These are phyloP conservation scores for Synanthedon andrenaeformis DNA, from an alignment of 2,888 invertebrate species.

Conservation along the genomic window DNA sequence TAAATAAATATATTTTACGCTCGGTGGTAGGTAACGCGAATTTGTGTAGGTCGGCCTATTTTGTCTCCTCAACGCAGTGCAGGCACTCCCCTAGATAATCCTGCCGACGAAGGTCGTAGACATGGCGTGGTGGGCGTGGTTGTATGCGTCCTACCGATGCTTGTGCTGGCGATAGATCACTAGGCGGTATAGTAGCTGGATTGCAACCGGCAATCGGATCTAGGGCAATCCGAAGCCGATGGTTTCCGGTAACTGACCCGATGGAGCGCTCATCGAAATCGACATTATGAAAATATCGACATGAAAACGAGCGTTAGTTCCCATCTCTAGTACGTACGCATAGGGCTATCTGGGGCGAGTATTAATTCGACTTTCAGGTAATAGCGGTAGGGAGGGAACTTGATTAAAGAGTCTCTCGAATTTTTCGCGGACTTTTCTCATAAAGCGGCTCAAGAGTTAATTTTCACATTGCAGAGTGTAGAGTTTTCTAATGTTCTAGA, in stretches of 20 bases:
- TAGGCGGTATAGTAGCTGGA: no score
- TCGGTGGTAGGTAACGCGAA: no score
- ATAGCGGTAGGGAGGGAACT: slow-evolving; percentile 20
- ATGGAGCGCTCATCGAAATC: background rate
- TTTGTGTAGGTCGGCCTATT: no score
- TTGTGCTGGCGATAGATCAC: no score
- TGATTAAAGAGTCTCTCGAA: slow-evolving; percentile 43
- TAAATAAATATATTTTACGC: no score
- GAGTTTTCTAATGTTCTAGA: background rate
- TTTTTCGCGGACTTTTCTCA: slow-evolving; percentile 32
- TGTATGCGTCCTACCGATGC: no score
- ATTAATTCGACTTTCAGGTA: slow-evolving; percentile 39
- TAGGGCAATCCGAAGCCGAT: no score
- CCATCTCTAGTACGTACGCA: background rate
- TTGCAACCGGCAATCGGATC: no score
- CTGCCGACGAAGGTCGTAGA: no score
- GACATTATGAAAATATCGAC: slow-evolving; percentile 9
- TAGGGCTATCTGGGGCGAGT: slow-evolving; percentile 23
- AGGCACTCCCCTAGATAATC: background rate
- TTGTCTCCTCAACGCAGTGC: no score
- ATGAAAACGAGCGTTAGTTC: background rate
- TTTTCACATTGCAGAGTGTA: background rate
- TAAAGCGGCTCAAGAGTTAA: slow-evolving; percentile 5
- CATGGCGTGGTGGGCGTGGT: no score
- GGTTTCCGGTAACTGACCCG: background rate